Evolutionary conservation across 2,888 invertebrate species (phyloP).

Genomic region (Sympetrum striolatum): DNA sequence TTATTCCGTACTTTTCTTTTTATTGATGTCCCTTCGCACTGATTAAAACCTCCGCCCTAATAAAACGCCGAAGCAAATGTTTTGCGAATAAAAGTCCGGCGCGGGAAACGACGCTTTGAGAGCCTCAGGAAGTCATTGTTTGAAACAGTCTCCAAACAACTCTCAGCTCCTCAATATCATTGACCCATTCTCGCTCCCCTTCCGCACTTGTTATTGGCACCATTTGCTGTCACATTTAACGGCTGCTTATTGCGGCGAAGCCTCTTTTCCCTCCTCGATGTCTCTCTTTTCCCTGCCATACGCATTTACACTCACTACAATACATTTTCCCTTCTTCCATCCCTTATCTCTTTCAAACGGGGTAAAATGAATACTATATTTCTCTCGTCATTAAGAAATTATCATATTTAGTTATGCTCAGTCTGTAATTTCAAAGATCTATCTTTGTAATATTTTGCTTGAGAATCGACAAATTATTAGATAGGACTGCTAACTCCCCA

Average conservation of each 20-base stretch:
- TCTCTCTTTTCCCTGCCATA: not conserved
- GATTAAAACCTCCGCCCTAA: not conserved
- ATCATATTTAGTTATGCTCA: too few species aligned
- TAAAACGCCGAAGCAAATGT: not conserved
- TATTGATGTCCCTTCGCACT: not conserved
- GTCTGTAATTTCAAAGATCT: too few species aligned
- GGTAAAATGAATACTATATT: too few species aligned
- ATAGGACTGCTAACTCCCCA: too few species aligned
- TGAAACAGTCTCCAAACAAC: slow-evolving; percentile 24
- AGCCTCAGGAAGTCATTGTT: not conserved
- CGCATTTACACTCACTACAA: not conserved
- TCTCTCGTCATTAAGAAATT: too few species aligned
- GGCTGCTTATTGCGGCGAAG: not conserved
- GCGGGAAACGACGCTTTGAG: not conserved
- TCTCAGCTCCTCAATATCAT: not conserved
- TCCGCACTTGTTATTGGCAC: not conserved
- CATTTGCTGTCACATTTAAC: not conserved
- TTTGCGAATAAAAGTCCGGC: not conserved
- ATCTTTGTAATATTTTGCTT: too few species aligned
- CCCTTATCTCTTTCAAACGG: too few species aligned
- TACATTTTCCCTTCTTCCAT: too few species aligned
- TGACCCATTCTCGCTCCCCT: not conserved
- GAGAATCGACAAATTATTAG: too few species aligned
- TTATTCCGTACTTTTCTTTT: not conserved
- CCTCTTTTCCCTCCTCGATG: not conserved